Evolutionary conservation across 1,140 invertebrate genomes (phyloP), one percentile per base, ranked within the genome.

Genomic region (Ganaspis sp.): DNA sequence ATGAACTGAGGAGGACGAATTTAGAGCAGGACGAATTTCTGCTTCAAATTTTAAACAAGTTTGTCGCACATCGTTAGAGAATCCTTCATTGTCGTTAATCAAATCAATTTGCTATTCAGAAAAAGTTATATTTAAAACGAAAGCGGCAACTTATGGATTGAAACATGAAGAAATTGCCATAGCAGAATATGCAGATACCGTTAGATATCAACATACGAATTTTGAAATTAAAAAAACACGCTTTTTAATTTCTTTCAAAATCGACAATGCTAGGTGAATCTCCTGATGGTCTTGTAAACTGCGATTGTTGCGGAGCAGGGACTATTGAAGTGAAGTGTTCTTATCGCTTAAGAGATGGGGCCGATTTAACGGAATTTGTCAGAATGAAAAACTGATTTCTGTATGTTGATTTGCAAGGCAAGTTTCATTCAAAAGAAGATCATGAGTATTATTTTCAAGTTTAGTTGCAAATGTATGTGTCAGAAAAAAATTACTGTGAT

Each of bases 261-360:
- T 11, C 11, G 4, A n/a, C 38, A 1, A 40, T 40, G 1, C 1
- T 40, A 40, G 38, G 38, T 9, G 38, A 4, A 40, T 40, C 38
- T 40, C 38, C 38, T 40, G 38, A 40, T 40, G 38, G 9, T 1
- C 4, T 40, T 40, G 38, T 40, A 2, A 40, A 2, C 11, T 40
- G 38, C 12, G 38, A 40, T 40, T 40, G 38, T 40, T 40, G 38
- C 11, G 53, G 53, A 26, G 34, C 40, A 17, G 34, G 12, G 23
- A 15, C 11, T 15, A 40, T 11, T 11, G 38, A 40, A 40, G 29
- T 72, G 23, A 73, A 73, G 23, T 75, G 11, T 73, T 17, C 74
- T 81, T 77, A 75, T 77, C 34, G 15, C 29, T 58, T 69, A 21
- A 37, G 49, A 29, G 12, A 29, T 21, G 9, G 26, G 0, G 21